These are phyloP conservation scores for Macquaria australasica DNA, from an alignment of 2,113 vertebrate genomes.

Conservation along the genomic window DNA sequence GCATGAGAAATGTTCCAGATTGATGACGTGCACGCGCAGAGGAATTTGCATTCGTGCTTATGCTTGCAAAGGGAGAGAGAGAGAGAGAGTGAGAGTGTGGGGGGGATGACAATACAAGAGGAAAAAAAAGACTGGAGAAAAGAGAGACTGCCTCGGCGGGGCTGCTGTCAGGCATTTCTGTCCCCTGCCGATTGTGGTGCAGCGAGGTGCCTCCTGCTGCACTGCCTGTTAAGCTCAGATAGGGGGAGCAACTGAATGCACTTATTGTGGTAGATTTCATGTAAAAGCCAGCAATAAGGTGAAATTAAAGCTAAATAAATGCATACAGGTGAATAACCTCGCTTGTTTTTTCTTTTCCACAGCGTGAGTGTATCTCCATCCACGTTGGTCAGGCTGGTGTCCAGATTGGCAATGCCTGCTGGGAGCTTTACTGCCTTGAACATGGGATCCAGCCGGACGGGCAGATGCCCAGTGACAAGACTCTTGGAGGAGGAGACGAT, in stretches of 20 bases:
- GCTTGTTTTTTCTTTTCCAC: neutral
- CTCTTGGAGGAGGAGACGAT: too few relatives aligned
- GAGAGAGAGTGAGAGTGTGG: neutral
- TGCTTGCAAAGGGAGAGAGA: slow-evolving; percentile 29
- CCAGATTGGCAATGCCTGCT: slow-evolving; percentile 78
- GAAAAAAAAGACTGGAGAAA: slow-evolving; percentile 33
- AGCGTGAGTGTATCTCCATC: slow-evolving; percentile 84
- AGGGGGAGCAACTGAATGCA: slow-evolving; percentile 46
- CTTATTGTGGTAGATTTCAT: neutral
- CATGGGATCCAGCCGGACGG: slow-evolving; percentile 83
- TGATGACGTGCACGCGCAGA: neutral
- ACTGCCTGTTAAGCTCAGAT: slow-evolving; percentile 18
- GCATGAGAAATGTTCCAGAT: slow-evolving; percentile 63
- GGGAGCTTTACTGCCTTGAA: slow-evolving; percentile 76
- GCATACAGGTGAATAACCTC: neutral
- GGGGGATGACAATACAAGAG: slow-evolving; percentile 24
- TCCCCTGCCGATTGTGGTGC: slow-evolving; percentile 62
- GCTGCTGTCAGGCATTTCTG: slow-evolving; percentile 52
- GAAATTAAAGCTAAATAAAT: neutral
- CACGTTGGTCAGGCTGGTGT: slow-evolving; percentile 83
- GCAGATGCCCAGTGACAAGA: too few relatives aligned
- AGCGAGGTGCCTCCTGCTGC: slow-evolving; percentile 75
- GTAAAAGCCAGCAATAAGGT: neutral
- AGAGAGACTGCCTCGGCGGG: slow-evolving; percentile 32
- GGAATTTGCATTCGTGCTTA: slow-evolving; percentile 55